Percentiles rank a stretch among this genome's conserved stretches.
Conservation (phyloP, 2,113 vertebrate genomes). For the Odocoileus hemionus region DNA sequence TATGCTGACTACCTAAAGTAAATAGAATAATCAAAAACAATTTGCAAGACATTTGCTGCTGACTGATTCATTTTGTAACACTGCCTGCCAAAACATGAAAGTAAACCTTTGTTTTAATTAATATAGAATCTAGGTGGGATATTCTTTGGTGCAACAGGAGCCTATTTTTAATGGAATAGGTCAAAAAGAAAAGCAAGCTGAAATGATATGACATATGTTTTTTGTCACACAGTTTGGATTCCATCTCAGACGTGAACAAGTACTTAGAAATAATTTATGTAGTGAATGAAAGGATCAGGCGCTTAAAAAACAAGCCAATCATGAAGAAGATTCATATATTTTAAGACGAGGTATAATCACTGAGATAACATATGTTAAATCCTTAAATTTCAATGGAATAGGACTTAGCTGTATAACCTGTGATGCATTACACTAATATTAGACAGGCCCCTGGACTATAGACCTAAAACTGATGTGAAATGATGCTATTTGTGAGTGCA, state of each 20-base stretch:
- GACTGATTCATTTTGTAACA: slow-evolving; percentile 4
- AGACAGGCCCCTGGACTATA: not conserved
- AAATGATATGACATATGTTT: not conserved
- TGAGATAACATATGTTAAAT: not conserved
- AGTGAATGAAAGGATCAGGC: not conserved
- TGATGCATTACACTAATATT: not conserved
- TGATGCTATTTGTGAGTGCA: not conserved
- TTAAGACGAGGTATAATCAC: not conserved
- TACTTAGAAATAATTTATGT: not conserved
- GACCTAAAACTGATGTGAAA: not conserved
- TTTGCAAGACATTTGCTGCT: not conserved
- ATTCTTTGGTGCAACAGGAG: not conserved
- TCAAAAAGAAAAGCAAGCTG: not conserved
- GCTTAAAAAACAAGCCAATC: slow-evolving; percentile 8
- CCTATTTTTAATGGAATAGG: not conserved
- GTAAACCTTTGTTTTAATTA: not conserved
- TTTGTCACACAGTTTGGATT: not conserved
- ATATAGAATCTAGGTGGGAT: not conserved
- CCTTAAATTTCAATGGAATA: not conserved
- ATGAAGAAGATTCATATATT: not conserved
- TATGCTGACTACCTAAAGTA: not conserved
- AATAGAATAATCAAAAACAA: not conserved
- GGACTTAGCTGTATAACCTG: not conserved
- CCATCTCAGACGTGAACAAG: slow-evolving; percentile 17
- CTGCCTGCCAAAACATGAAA: slow-evolving; percentile 3